Evolutionary conservation across 2,113 vertebrate species (phyloP), one percentile per base, ranked within the genome.

Genomic region (Takifugu flavidus): DNA sequence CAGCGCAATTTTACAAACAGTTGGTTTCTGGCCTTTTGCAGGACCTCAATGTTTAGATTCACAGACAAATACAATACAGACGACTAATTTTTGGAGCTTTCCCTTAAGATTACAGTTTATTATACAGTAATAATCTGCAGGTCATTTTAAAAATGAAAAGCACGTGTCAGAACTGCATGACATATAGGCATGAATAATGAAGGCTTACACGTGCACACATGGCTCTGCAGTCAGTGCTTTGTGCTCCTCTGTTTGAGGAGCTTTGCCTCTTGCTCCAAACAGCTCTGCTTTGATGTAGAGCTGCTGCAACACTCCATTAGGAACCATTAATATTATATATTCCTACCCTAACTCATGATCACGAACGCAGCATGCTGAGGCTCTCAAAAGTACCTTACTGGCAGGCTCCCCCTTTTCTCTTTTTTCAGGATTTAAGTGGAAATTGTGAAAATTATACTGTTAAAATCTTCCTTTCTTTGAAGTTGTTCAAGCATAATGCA

Each of bases 241-340:
- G 13, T 77, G 77, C 78, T 67, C 63, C 53, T 46, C 60, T 70
- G 59, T 72, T 79, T 70, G 74, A 74, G 59, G 62, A 57, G 56
- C 78, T 77, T 63, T 49, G 68, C 39, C 65, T 66, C 46, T 56
- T 73, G 59, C 61, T 57, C 66, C 55, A 13, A 57, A 73, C 62
- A 45, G 70, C 56, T 74, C 60, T 7, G 61, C 80, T 86, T 80
- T 83, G 71, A 82, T 85, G 77, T 77, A 73, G 61, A 79, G 80
- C 61, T 83, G 69, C 64, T 80, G 72, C 77, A 77, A 80, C 71
- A 70, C 68, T 77, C 64, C 72, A 80, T 79, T 73, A 77, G 74
- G 67, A 69, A 78, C 57, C 66, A 82, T 85, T 78, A 82, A 86
- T 86, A 86, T 79, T 85, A 77, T 59, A 85, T 71, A 45, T 44